Evolutionary conservation across 2,113 vertebrate genomes (phyloP).

Genomic region (Serinus canaria): DNA sequence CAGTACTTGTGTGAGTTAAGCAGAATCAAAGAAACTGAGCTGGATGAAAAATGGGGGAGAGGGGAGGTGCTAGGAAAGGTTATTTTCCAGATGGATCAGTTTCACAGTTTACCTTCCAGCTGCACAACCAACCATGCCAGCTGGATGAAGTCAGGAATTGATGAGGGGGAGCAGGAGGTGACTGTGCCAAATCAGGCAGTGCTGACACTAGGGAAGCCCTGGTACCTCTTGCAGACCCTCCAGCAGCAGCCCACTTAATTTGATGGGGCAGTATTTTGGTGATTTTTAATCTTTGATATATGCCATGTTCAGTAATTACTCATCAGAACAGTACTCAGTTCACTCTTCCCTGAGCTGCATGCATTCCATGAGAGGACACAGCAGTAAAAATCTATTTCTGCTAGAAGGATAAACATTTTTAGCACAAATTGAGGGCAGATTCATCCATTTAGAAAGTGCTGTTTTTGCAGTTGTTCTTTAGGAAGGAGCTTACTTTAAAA

Average conservation of each 20-base stretch:
- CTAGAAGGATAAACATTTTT: neutral
- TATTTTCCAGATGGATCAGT: neutral
- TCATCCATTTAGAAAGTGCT: neutral
- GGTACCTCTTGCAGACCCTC: neutral
- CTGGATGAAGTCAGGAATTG: neutral
- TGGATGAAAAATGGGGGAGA: neutral
- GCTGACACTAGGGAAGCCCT: neutral
- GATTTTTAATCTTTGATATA: neutral
- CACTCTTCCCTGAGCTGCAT: neutral
- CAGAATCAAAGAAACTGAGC: neutral
- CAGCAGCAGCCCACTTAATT: neutral
- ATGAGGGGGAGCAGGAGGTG: neutral
- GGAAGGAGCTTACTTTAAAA: neutral
- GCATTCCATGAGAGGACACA: neutral
- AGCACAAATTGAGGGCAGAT: neutral
- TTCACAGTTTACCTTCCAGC: neutral
- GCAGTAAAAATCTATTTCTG: neutral
- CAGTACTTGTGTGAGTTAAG: neutral
- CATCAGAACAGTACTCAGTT: neutral
- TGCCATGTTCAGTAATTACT: neutral
- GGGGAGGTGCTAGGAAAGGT: neutral
- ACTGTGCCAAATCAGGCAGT: neutral
- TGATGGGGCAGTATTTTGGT: neutral
- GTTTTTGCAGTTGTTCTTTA: neutral
- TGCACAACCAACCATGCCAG: neutral